Evolutionary conservation across 2,888 invertebrate genomes (phyloP), one percentile per base, ranked within the genome.

Genomic region (Dione vanillae): DNA sequence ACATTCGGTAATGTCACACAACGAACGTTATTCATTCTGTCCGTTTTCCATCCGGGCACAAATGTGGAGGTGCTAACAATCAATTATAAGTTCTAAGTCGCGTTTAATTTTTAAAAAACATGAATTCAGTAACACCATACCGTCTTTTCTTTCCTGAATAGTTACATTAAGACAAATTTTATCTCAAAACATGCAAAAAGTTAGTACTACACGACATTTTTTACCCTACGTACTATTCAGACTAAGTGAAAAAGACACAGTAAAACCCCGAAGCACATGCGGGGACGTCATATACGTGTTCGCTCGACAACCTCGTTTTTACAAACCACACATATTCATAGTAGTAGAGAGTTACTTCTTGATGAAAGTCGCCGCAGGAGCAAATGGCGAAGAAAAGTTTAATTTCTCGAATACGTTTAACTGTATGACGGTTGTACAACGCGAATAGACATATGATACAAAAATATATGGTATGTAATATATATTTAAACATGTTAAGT

Each of bases 21-120:
- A 20, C 40, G 37, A 56, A 5, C 12, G 37, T 47, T 67, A 67
- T 67, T 58, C 67, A 20, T 67, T 49, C 66, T 19, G 43, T 58
- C 65, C 27, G 52, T 27, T n/a, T n/a, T n/a, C n/a, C n/a, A n/a
- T n/a, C n/a, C 49, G n/a, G 27, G n/a, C n/a, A n/a, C 51, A 67
- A 67, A 67, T 67, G 51, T 67, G 59, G 49, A 67, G 49, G 51
- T 51, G 51, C 16, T 61, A 61, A 67, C 61, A 43, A 43, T 5
- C 27, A 2, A 5, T 2, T 27, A 27, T 27, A n/a, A n/a, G n/a
- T n/a, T n/a, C n/a, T n/a, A n/a, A n/a, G n/a, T n/a, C n/a, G n/a
- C n/a, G n/a, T n/a, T n/a, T n/a, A n/a, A n/a, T n/a, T n/a, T n/a
- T n/a, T n/a, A n/a, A n/a, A n/a, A n/a, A n/a, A n/a, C n/a, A n/a